Evolutionary conservation across 1,140 invertebrate species (phyloP), one percentile per base, ranked within the genome.

Genomic region (Drosophila rhopaloa): DNA sequence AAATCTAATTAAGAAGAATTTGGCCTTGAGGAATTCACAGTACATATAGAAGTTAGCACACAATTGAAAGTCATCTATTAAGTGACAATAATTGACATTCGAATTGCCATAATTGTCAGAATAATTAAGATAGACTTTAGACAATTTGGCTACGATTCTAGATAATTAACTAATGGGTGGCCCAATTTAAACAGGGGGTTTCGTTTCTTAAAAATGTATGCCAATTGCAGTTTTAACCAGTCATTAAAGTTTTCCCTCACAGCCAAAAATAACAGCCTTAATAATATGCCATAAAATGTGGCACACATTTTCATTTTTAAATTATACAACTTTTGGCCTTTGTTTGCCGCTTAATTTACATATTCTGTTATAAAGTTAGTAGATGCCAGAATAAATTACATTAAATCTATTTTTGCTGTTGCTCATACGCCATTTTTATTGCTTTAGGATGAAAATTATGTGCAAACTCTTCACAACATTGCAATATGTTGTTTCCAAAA

Each of bases 51-150:
- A 32, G 29, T 7, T 7, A 32, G 29, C 29, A 32, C 29, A 32
- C 29, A 32, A 32, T 32, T 32, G 29, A 32, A 7, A 7, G 7
- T 32, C 8, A 32, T 32, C 29, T 1, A 32, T 32, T 32, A 1
- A 32, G 29, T 32, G 5, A 32, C 8, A 32, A 32, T 54, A 53
- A 68, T 68, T 70, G 62, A 67, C 32, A 66, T 38, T 38, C n/a
- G 66, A 68, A 67, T 54, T 67, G 61, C 35, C 66, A 38, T 70
- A 47, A 66, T 48, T 55, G 41, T 27, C 38, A 54, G 24, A 40
- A 53, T 46, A 66, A 68, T 53, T 38, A 37, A 53, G 66, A 38
- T 16, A 37, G 35, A 27, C 27, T 53, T 32, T 32, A 11, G 46
- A 27, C 35, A 59, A 68, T 68, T 44, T 13, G 37, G 14, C 60